Evolutionary conservation across 37 sponge, comb jelly and placozoan genomes (phyloP).

Genomic region (Tethya wilhelma): DNA sequence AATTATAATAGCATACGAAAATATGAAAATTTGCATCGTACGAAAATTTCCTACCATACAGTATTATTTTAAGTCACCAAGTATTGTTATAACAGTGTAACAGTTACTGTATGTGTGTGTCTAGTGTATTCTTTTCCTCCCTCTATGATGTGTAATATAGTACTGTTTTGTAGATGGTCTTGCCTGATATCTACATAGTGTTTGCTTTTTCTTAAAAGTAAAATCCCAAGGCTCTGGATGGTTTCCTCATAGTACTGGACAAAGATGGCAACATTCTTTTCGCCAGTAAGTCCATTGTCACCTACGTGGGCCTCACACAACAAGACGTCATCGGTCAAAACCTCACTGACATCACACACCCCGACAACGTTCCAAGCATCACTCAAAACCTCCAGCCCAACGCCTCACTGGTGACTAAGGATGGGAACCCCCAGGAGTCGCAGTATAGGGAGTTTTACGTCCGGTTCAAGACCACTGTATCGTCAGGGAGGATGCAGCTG

Average conservation of each 20-base stretch:
- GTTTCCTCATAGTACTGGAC: conserved; percentile 64
- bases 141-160: too few relatives aligned
- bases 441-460: conserved; percentile 62
- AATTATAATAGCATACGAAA: too few relatives aligned
- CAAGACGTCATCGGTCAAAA: conserved; percentile 70
- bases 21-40: too few relatives aligned
- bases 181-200: too few relatives aligned
- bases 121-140: not conserved
- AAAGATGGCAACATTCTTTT: conserved; percentile 40
- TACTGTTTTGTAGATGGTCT: too few relatives aligned
- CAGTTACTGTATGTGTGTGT: too few relatives aligned
- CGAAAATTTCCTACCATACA: too few relatives aligned
- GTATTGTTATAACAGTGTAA: too few relatives aligned
- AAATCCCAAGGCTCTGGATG: conserved; percentile 61
- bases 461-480: conserved; percentile 48
- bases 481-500: conserved; percentile 47
- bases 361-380: conserved; percentile 32
- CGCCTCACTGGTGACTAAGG: conserved; percentile 3
- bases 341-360: conserved; percentile 44
- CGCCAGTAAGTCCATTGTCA: conserved; percentile 39
- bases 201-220: not conserved
- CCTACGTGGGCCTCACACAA: conserved; percentile 48
- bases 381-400: conserved; percentile 32
- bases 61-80: too few relatives aligned
- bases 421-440: not conserved